Evolutionary conservation across 2,797 vertebrate species (phyloP).

Genomic region (Huso huso): DNA sequence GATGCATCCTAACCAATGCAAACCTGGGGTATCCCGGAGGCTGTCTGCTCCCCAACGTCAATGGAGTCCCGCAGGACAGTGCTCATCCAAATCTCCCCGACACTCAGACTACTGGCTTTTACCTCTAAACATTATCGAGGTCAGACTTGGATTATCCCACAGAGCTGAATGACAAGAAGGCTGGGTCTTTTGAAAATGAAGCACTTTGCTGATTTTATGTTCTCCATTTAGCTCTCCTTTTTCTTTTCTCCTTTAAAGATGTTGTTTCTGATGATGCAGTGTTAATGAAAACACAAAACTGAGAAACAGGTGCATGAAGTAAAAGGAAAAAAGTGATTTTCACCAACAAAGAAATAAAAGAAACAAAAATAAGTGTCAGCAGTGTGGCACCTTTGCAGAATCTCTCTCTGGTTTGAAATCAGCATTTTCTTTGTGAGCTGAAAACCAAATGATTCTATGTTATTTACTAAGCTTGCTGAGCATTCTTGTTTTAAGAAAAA

Average conservation of each 20-base stretch:
- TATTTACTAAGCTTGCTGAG: too few relatives aligned
- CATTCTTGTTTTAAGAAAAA: too few relatives aligned
- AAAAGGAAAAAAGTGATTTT: too few relatives aligned
- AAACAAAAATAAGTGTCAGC: background rate
- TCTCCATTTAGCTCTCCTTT: too few relatives aligned
- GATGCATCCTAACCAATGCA: constrained; percentile 32
- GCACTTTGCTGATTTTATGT: background rate
- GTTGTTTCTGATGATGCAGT: too few relatives aligned
- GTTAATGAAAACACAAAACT: too few relatives aligned
- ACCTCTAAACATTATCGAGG: constrained; percentile 43
- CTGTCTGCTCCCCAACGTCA: constrained; percentile 40
- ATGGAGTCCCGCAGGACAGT: constrained; percentile 11
- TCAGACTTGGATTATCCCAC: constrained; percentile 14
- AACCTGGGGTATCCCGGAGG: constrained; percentile 40
- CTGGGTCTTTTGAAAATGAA: constrained; percentile 22
- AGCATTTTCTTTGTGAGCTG: too few relatives aligned
- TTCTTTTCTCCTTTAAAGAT: too few relatives aligned
- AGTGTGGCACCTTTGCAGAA: too few relatives aligned
- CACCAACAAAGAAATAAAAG: background rate
- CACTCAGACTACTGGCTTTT: constrained; percentile 47
- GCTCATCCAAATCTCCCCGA: constrained; percentile 34
- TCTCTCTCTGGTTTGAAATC: too few relatives aligned
- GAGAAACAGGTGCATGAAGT: too few relatives aligned
- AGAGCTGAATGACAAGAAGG: constrained; percentile 18
- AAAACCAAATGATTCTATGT: too few relatives aligned